Evolutionary conservation across 2,113 vertebrate genomes (phyloP).

Genomic region (Procavia capensis): DNA sequence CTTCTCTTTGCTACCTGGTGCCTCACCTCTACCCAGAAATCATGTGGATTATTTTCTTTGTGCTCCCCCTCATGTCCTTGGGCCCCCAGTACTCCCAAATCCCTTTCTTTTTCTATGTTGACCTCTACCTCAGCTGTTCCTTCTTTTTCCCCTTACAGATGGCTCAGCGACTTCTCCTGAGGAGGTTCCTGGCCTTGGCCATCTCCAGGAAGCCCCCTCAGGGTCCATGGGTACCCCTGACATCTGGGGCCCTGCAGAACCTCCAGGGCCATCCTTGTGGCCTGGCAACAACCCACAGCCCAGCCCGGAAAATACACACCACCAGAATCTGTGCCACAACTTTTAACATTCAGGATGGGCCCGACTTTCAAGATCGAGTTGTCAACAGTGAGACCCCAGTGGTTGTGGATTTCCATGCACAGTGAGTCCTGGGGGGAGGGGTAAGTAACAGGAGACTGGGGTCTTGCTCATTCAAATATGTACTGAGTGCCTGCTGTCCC

Average conservation of each 20-base stretch:
- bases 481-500: neutral
- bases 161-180: constrained; percentile 91
- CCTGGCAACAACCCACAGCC: constrained; percentile 5
- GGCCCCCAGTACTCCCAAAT: neutral
- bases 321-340: constrained; percentile 83
- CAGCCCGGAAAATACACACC: constrained; percentile 70
- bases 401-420: constrained; percentile 96
- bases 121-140: neutral
- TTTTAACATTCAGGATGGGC: constrained; percentile 95
- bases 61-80: accelerated
- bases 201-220: constrained; percentile 56
- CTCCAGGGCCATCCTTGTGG: neutral
- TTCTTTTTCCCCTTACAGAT: constrained; percentile 87
- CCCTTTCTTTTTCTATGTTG: neutral
- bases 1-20: neutral
- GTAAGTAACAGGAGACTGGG: accelerated
- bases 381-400: constrained; percentile 94
- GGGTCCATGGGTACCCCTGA: neutral
- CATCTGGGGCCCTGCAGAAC: constrained; percentile 51
- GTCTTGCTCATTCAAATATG: neutral
- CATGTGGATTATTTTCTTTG: neutral
- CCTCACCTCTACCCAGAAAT: neutral
- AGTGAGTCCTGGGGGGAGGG: constrained; percentile 91
- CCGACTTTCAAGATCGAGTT: constrained; percentile 96
- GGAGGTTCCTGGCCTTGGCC: constrained; percentile 85